Evolutionary conservation across 2,113 vertebrate species (phyloP).

Genomic region (Nyctereutes procyonoides): DNA sequence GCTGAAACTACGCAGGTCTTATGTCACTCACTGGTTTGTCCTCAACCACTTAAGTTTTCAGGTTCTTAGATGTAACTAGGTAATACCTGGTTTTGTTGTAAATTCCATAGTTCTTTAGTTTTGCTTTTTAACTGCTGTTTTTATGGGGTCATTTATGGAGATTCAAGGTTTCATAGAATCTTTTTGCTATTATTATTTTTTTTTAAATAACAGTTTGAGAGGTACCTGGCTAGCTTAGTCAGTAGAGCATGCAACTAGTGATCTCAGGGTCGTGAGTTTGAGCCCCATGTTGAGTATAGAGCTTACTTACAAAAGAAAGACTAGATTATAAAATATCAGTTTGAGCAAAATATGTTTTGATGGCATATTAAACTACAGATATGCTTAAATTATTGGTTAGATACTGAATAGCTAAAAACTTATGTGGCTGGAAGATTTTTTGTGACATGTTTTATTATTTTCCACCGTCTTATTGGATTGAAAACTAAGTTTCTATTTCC

Average conservation of each 20-base stretch:
- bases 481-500: constrained; percentile 52
- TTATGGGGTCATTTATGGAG: constrained; percentile 42
- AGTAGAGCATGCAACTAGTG: neutral
- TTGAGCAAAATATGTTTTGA: constrained; percentile 33
- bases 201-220: neutral
- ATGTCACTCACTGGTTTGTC: neutral
- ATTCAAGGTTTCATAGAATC: neutral
- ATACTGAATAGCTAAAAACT: constrained; percentile 48
- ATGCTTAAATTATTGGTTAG: constrained; percentile 7
- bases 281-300: neutral
- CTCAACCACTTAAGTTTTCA: neutral
- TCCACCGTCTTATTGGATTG: neutral
- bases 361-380: constrained; percentile 18
- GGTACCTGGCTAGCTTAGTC: neutral
- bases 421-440: neutral
- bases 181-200: neutral
- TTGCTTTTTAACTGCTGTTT: constrained; percentile 30
- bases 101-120: constrained; percentile 14
- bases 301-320: neutral
- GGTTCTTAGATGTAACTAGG: constrained; percentile 4
- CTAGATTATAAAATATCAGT: neutral
- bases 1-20: neutral
- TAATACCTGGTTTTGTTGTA: neutral
- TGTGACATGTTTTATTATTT: constrained; percentile 14
- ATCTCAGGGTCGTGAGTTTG: neutral